Evolutionary conservation across 1,140 invertebrate genomes (phyloP), one percentile per base, ranked within the genome.

Genomic region (Campoletis sonorensis): DNA sequence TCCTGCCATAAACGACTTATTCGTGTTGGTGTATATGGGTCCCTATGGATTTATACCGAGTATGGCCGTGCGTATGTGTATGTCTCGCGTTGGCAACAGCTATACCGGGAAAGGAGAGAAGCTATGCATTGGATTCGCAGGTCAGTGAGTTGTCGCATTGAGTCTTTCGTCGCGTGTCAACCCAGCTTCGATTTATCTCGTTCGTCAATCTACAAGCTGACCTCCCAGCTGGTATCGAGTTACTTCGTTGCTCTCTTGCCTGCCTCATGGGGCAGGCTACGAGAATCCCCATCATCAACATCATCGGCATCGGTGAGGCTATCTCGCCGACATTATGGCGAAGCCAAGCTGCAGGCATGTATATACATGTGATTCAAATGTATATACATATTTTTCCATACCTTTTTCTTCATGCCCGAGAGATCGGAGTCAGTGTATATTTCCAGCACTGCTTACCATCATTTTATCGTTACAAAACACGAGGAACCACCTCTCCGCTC

Each of bases 51-150:
- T 7, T 58, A 13, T 58, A 58, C 54, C 1, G 4, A 7, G 4
- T 21, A n/a, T 13, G 8, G 5, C 1, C 8, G 40, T 45, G 11
- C 40, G 40, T 27, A 1, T 64, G 23, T 64, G 21, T 21, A 13
- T 18, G 8, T 64, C n/a, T 26, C 61, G 8, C n/a, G 61, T 26
- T 64, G 61, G 61, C 61, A 64, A 64, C 0, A 64, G 61, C 18
- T 64, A 64, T 64, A 64, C 61, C 61, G 61, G 23, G 61, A 37
- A 68, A 70, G 79, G 81, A 83, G 76, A 78, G 81, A 83, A 84
- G 85, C 86, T 90, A 90, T 90, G 89, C 89, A 91, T 91, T 90
- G 91, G 88, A 91, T 92, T 92, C 87, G 89, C 91, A 90, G 91
- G 90, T 91, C 91, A 92, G 88, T 91, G 90, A 85, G 90, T 87